Base-by-base conservation (phyloP, 2,797 vertebrate genomes). In the Selene dorsalis region DNA sequence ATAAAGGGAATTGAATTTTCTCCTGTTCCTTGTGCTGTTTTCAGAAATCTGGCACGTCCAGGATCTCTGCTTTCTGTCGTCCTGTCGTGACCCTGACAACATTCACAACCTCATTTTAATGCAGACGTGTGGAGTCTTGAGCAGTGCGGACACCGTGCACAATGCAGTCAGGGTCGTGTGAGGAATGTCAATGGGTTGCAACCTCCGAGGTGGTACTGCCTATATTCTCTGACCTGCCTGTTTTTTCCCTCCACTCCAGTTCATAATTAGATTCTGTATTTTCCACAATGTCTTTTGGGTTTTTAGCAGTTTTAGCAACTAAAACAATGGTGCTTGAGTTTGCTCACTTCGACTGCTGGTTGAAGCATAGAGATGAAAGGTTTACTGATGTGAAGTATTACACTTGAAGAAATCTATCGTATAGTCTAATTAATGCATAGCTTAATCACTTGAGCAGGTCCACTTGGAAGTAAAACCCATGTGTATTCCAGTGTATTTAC, bases 21-120 rank as follows among this genome's bases (percentile, higher is more conserved):
- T 18, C 58, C 38, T 17, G 45, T n/a, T 39, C 28, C 69, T 63
- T 26, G 35, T 60, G 39, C 32, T 20, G 28, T 82, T 82, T 77
- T 55, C 35, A 45, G 18, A 85, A 77, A 65, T 63, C 67, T 57
- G 61, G 79, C 68, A 80, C 12, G 2, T 67, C 16, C 14, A 63
- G 53, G 57, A 67, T 76, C 57, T 47, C 67, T 61, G 73, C 56
- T 69, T 67, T n/a, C 22, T 9, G 30, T 66, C 1, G 8, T 26
- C n/a, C 53, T 68, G 47, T 56, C 41, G 22, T 61, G 76, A 77
- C 59, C 75, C 77, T 26, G 1, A 78, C 56, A 73, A 28, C 45
- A 75, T 69, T 73, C 70, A 55, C 55, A 26, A 8, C 53, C 69
- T 84, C 47, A 57, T 84, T 84, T 52, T 65, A 35, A 78, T 52